Percentiles rank a stretch among this genome's conserved stretches.
phyloP scores from a whole-genome alignment of 1,140 invertebrate species.

The Halictus rubicundus region DNA sequence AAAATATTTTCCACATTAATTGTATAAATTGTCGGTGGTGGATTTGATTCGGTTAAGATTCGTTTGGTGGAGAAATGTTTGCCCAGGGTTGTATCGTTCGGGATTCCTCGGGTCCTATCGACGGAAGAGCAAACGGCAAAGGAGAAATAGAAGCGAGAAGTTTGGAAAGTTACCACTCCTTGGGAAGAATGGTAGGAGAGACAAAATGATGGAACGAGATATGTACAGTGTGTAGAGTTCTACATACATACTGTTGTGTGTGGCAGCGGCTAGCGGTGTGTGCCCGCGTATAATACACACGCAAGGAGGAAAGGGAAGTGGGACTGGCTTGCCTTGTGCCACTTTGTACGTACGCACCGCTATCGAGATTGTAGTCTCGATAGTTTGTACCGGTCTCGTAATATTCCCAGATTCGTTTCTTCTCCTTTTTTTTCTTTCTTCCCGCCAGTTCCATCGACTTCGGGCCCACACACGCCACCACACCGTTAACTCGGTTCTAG shows the following conservation, averaged over 20 bases:
- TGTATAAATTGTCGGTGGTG: too few relatives aligned
- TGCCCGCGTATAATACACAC: background rate
- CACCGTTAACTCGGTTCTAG: background rate
- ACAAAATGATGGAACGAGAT: slow-evolving; percentile 30
- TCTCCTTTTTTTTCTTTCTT: background rate
- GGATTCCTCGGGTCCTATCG: background rate
- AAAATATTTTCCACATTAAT: too few relatives aligned
- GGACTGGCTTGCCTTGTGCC: slow-evolving; percentile 56
- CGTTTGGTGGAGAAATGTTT: too few relatives aligned
- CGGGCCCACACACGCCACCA: background rate
- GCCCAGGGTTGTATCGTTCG: too few relatives aligned
- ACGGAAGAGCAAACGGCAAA: background rate
- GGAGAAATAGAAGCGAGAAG: slow-evolving; percentile 17
- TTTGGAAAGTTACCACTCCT: slow-evolving; percentile 50
- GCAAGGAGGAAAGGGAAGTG: slow-evolving; percentile 54
- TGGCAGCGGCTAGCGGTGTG: too few relatives aligned
- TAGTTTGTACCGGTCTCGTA: slow-evolving; percentile 31
- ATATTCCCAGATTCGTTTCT: slow-evolving; percentile 39
- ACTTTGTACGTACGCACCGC: slow-evolving; percentile 44
- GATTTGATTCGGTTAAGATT: too few relatives aligned
- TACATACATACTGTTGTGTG: too few relatives aligned
- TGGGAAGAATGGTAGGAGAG: slow-evolving; percentile 29
- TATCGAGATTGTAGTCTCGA: slow-evolving; percentile 44
- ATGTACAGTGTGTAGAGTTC: background rate
- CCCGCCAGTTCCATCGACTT: background rate